Evolutionary conservation across 30 jellyfish, hydroid and myxozoan genomes (phyloP).

Genomic region (Turritopsis dohrnii): DNA sequence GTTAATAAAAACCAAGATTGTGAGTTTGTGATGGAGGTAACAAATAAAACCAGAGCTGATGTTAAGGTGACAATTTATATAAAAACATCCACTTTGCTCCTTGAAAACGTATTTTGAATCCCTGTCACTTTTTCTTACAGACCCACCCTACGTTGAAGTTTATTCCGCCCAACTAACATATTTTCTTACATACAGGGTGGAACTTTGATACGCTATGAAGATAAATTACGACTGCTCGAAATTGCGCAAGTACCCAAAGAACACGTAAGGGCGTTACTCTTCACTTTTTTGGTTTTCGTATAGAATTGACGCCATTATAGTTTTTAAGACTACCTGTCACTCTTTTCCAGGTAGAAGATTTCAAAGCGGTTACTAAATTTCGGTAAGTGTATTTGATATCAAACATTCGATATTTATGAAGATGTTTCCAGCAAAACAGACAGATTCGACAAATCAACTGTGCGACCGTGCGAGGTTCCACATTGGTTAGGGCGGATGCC

Average conservation of each 20-base stretch:
- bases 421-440: no score
- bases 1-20: conserved; percentile 45
- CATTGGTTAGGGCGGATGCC: no score
- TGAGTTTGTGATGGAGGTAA: conserved; percentile 96
- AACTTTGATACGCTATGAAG: conserved; percentile 73
- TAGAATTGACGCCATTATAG: neutral
- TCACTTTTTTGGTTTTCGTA: no score
- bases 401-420: no score
- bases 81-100: neutral
- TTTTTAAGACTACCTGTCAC: neutral
- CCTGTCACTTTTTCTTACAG: neutral
- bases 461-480: no score
- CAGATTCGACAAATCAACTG: no score
- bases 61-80: conserved; percentile 85
- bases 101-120: neutral
- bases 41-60: conserved; percentile 95
- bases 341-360: conserved; percentile 56
- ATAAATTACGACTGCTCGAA: conserved; percentile 70
- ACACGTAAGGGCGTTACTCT: conserved; percentile 67
- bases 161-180: no score
- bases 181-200: conserved; percentile 60
- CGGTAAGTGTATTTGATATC: conserved; percentile 34
- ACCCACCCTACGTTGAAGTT: neutral
- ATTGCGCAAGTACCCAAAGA: conserved; percentile 98
- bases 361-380: conserved; percentile 81